Evolutionary conservation across 2,888 invertebrate genomes (phyloP).

Genomic region (Margaritifera margaritifera): DNA sequence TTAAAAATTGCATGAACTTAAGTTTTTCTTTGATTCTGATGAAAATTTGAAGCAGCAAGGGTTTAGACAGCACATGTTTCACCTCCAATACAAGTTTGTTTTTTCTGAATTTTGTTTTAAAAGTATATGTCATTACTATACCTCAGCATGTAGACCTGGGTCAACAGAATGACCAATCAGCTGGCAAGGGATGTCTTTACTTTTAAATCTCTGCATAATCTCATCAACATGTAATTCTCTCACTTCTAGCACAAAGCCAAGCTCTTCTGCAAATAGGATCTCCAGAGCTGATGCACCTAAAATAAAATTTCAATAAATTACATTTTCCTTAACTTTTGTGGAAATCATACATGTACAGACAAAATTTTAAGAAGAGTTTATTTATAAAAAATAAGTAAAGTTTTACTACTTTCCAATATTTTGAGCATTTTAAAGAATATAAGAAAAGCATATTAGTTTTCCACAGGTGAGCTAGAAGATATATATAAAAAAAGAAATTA

Average conservation of each 20-base stretch:
- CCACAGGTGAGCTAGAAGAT: too few species aligned
- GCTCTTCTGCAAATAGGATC: constrained; percentile 73
- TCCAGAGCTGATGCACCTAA: constrained; percentile 39
- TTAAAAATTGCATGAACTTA: not conserved
- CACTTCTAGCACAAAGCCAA: constrained; percentile 73
- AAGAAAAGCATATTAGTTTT: too few species aligned
- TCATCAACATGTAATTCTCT: constrained; percentile 41
- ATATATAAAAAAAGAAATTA: too few species aligned
- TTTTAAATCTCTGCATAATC: constrained; percentile 48
- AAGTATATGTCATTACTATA: not conserved
- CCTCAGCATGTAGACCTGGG: constrained; percentile 9
- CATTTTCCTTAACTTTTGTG: too few species aligned
- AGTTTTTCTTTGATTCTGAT: not conserved
- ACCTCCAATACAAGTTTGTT: too few species aligned
- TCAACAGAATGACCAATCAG: constrained; percentile 62
- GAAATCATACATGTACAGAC: too few species aligned
- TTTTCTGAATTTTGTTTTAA: too few species aligned
- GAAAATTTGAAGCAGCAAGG: too few species aligned
- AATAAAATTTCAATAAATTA: constrained; percentile 5
- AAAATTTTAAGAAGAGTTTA: too few species aligned
- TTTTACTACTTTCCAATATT: too few species aligned
- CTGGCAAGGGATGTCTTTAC: constrained; percentile 50
- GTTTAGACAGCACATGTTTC: not conserved
- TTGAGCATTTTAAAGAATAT: too few species aligned
- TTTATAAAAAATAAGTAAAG: too few species aligned